phyloP scores from a whole-genome alignment of 2,797 vertebrate species.

The Urocyon cinereoargenteus region DNA sequence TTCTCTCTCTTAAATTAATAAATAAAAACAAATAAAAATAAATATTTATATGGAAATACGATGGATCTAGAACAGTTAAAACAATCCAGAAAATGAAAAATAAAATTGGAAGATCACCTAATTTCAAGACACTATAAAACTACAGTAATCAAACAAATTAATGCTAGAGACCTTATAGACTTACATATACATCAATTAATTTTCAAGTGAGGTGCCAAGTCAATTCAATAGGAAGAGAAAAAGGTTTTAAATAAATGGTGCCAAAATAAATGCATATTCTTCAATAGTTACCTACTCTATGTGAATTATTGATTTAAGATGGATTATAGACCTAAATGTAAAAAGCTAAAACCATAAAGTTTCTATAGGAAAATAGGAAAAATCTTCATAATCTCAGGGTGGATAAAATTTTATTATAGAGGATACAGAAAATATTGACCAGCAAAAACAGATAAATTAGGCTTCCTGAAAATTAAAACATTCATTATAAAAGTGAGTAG shows the following conservation, averaged over 20 bases:
- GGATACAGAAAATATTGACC: slow-evolving; percentile 12
- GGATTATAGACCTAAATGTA: background rate
- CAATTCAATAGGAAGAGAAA: background rate
- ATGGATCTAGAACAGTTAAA: background rate
- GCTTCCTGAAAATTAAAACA: slow-evolving; percentile 39
- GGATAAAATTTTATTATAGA: slow-evolving; percentile 56
- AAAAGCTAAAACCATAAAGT: background rate
- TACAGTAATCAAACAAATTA: background rate
- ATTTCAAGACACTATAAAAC: slow-evolving; percentile 12
- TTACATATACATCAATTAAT: background rate
- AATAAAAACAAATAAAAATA: too few species aligned
- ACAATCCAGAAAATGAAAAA: background rate
- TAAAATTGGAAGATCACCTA: background rate
- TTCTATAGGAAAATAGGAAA: background rate
- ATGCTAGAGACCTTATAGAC: background rate
- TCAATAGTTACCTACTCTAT: background rate
- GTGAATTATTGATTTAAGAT: background rate
- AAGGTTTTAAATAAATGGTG: background rate
- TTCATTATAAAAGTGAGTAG: slow-evolving; percentile 43
- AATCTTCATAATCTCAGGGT: background rate
- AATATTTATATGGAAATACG: background rate
- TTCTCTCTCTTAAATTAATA: too few species aligned
- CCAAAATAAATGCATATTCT: background rate
- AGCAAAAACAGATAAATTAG: slow-evolving; percentile 9
- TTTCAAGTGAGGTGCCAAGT: background rate